Evolutionary conservation across 1,140 invertebrate species (phyloP), one percentile per base, ranked within the genome.

Genomic region (Drosophila arawakana): DNA sequence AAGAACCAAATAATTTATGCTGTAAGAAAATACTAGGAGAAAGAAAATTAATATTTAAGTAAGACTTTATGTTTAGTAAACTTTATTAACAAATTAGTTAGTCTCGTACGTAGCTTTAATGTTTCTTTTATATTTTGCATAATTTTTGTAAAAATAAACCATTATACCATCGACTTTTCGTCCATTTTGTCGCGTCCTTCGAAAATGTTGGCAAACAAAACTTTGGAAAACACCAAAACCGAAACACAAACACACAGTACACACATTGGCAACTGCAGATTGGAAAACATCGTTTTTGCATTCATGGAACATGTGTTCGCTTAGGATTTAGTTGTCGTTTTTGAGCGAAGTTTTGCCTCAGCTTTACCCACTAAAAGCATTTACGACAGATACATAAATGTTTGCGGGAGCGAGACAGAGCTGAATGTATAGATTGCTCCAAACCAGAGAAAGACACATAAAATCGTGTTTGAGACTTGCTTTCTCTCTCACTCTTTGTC

Each of bases 261-360:
- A 52, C 41, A 59, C 39, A n/a, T 44, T 43, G 15, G 49, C 37
- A 68, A 5, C 9, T 54, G 34, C 39, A 68, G 47, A 60, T 55
- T 73, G 59, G 71, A 46, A 68, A 69, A 86, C 83, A 86, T 74
- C 67, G 81, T 65, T 86, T 86, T 77, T 82, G 82, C 82, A 86
- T 86, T 81, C 76, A 83, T 76, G 66, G 63, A 73, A 80, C 82
- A 76, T 60, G 71, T 75, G 72, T 83, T 83, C 55, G 65, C 73
- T 74, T 43, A 63, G 66, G 76, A 88, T 77, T 82, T 80, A 73
- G 75, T 82, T 86, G 81, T 79, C 68, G 71, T 67, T 76, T 79
- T 74, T 76, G 68, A 71, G 61, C 68, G 55, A 76, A 76, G 68
- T 76, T 76, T 76, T 55, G 68, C 68, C 61, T 18, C 67, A 71